Percentiles rank a stretch among this genome's conserved stretches.
phyloP scores from a whole-genome alignment of 2,113 vertebrate species.

The Boleophthalmus pectinirostris region DNA sequence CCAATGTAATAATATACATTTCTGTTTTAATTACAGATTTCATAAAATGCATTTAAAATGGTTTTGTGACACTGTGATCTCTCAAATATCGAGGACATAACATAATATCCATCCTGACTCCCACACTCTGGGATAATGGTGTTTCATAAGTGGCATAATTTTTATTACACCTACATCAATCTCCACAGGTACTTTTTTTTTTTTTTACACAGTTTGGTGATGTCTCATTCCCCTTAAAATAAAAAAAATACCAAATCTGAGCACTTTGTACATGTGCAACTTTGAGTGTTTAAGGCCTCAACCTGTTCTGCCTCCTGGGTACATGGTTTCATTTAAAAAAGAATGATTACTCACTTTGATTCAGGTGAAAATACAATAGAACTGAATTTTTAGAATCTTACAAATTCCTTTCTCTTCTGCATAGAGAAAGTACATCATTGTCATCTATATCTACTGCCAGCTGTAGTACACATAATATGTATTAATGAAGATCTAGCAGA shows the following conservation, averaged over 20 bases:
- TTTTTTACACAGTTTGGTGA: not conserved
- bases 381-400: too few species aligned
- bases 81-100: not conserved
- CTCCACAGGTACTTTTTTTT: not conserved
- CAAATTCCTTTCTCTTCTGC: too few species aligned
- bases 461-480: not conserved
- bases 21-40: not conserved
- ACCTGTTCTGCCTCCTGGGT: too few species aligned
- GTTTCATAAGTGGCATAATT: not conserved
- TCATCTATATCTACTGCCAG: too few species aligned
- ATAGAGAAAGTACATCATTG: too few species aligned
- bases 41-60: not conserved
- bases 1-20: not conserved
- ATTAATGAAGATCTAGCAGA: too few species aligned
- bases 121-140: slow-evolving; percentile 7
- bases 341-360: too few species aligned
- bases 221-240: not conserved
- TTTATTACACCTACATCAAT: slow-evolving; percentile 1
- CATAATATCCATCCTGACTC: slow-evolving; percentile 10
- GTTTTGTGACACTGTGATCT: not conserved
- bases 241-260: not conserved
- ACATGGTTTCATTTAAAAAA: too few species aligned
- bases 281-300: too few species aligned
- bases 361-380: not conserved
- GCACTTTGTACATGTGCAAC: too few species aligned